phyloP scores from a whole-genome alignment of 2,113 vertebrate genomes.

The Ammospiza nelsoni region DNA sequence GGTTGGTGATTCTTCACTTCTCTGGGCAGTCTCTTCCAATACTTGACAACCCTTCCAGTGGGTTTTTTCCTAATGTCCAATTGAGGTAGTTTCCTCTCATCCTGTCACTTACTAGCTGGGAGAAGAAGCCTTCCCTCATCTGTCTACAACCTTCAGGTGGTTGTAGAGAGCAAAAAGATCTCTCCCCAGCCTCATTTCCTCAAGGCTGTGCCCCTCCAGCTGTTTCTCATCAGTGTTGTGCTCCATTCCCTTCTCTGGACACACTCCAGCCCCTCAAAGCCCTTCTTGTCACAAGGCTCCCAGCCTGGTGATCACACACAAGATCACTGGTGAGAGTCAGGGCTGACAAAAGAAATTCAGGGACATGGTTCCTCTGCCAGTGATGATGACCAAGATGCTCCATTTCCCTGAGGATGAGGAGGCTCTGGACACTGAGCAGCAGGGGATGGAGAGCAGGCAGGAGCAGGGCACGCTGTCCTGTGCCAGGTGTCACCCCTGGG shows the following conservation, averaged over 20 bases:
- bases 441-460: neutral
- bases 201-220: neutral
- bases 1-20: neutral
- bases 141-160: neutral
- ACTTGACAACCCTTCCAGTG: neutral
- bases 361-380: rapidly evolving
- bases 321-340: neutral
- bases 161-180: neutral
- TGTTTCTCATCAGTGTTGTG: rapidly evolving
- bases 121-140: neutral
- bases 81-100: neutral
- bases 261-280: neutral
- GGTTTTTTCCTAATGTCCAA: neutral
- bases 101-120: neutral
- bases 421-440: neutral
- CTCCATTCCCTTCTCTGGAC: neutral
- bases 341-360: neutral
- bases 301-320: no score
- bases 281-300: neutral
- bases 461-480: neutral
- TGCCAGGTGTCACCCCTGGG: neutral
- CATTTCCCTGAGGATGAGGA: neutral
- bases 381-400: neutral
- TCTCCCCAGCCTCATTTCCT: neutral
- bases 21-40: neutral